Evolutionary conservation across 1,140 invertebrate species (phyloP).

Genomic region (Nephila pilipes): DNA sequence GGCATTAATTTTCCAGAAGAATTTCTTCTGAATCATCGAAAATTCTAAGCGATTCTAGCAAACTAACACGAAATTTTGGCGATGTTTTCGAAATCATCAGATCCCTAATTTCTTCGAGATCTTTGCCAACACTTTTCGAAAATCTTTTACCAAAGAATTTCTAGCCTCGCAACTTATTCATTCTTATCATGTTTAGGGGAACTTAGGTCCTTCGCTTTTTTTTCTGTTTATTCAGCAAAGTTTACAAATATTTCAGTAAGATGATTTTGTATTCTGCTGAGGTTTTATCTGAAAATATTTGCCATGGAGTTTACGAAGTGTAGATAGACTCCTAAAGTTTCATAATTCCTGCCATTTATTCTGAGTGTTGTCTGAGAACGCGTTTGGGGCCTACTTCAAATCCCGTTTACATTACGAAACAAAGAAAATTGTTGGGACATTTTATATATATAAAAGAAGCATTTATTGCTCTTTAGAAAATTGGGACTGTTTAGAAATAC

Average conservation of each 20-base stretch:
- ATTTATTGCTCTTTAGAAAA: too few relatives aligned
- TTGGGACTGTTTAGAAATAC: too few relatives aligned
- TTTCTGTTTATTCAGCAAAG: slow-evolving; percentile 14
- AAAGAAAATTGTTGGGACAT: too few relatives aligned
- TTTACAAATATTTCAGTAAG: slow-evolving; percentile 51
- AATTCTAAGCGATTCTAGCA: slow-evolving; percentile 12
- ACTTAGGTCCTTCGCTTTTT: not conserved
- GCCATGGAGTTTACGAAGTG: not conserved
- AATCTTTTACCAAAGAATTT: not conserved
- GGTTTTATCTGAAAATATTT: slow-evolving; percentile 44
- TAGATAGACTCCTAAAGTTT: slow-evolving; percentile 12
- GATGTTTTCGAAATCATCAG: slow-evolving; percentile 17
- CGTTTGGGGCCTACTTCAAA: not conserved
- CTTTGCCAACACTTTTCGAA: slow-evolving; percentile 37
- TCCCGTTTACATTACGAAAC: too few relatives aligned
- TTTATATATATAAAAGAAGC: too few relatives aligned
- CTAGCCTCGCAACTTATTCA: slow-evolving; percentile 36
- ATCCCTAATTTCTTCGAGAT: slow-evolving; percentile 34
- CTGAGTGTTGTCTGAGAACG: not conserved
- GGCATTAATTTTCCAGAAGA: slow-evolving; percentile 46
- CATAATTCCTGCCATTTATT: not conserved
- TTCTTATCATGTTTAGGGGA: slow-evolving; percentile 44
- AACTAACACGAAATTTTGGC: slow-evolving; percentile 34
- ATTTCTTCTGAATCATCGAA: slow-evolving; percentile 54
- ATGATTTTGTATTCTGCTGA: slow-evolving; percentile 18